Evolutionary conservation across 2,797 vertebrate species (phyloP).

Genomic region (Mionectes olivaceus): DNA sequence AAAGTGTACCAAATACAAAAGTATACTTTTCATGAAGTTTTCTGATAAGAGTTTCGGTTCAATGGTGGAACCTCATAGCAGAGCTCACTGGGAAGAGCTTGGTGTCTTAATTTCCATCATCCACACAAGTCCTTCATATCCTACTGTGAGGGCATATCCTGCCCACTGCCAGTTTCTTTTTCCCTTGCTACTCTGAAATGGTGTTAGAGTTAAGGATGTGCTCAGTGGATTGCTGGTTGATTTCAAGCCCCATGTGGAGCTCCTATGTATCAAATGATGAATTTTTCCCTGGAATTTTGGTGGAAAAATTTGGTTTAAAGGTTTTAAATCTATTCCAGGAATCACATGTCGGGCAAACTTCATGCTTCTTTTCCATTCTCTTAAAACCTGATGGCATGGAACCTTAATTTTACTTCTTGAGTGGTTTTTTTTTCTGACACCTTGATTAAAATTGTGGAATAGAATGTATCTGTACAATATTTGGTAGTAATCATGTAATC

Average conservation of each 20-base stretch:
- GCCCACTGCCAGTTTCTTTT: neutral
- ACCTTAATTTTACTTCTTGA: neutral
- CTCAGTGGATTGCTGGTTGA: neutral
- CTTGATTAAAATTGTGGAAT: conserved; percentile 33
- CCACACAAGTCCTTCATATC: neutral
- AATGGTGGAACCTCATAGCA: neutral
- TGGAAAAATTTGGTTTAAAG: neutral
- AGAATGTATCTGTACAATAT: neutral
- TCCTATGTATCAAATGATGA: neutral
- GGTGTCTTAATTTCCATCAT: neutral
- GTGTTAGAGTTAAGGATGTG: neutral
- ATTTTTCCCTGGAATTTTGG: neutral
- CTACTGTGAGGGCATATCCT: neutral
- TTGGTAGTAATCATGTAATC: conserved; percentile 39
- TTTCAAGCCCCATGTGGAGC: neutral
- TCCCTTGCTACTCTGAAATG: neutral
- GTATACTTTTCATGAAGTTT: neutral
- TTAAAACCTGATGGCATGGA: neutral
- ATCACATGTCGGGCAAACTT: neutral
- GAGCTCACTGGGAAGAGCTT: neutral
- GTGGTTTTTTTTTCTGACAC: neutral
- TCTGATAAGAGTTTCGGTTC: neutral
- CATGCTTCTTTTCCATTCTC: neutral
- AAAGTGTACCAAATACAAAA: neutral
- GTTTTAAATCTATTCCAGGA: neutral